A percentile compares a stretch with the other conserved stretches of the same genome.
phyloP scores from a whole-genome alignment of 2,888 invertebrate genomes.

The Andrena trimmerana region DNA sequence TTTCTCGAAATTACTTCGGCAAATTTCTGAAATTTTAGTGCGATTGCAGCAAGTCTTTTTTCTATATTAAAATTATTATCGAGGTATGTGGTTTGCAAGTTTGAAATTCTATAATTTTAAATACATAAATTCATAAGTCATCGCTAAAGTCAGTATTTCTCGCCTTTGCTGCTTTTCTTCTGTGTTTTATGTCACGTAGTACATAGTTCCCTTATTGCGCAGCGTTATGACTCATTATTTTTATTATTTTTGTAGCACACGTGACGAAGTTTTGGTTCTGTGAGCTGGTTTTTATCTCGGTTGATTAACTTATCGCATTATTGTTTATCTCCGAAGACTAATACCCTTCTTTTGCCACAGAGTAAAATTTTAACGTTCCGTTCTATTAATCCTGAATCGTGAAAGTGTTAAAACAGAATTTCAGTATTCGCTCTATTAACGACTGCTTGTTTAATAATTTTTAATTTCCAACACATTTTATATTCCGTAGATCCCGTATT shows the following conservation, averaged over 20 bases:
- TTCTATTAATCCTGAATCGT: not conserved
- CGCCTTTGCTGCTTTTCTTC: constrained; percentile 1
- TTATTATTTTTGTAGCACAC: not conserved
- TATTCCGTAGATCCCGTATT: not conserved
- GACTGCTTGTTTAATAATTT: constrained; percentile 7
- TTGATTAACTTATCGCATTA: constrained; percentile 13
- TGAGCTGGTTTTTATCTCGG: constrained; percentile 20
- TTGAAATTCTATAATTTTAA: not conserved
- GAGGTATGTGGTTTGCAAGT: constrained; percentile 11
- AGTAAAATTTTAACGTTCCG: constrained; percentile 21
- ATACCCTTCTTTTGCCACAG: constrained; percentile 74
- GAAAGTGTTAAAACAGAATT: constrained; percentile 1
- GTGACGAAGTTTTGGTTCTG: too few species aligned
- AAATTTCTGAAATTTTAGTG: not conserved
- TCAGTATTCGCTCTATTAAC: constrained; percentile 3
- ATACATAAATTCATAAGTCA: not conserved
- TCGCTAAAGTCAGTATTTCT: not conserved
- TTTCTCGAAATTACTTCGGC: not conserved
- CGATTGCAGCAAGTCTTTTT: not conserved
- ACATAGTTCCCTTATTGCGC: not conserved
- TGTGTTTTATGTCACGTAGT: not conserved
- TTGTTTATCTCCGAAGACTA: constrained; percentile 19
- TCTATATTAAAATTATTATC: not conserved
- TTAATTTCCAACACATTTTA: not conserved
- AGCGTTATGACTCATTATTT: not conserved